A percentile compares a stretch with the other conserved stretches of the same genome.
These are phyloP conservation scores for Oryzias dopingdopingensis DNA, from an alignment of 2,797 vertebrate genomes.

Conservation along the genomic window DNA sequence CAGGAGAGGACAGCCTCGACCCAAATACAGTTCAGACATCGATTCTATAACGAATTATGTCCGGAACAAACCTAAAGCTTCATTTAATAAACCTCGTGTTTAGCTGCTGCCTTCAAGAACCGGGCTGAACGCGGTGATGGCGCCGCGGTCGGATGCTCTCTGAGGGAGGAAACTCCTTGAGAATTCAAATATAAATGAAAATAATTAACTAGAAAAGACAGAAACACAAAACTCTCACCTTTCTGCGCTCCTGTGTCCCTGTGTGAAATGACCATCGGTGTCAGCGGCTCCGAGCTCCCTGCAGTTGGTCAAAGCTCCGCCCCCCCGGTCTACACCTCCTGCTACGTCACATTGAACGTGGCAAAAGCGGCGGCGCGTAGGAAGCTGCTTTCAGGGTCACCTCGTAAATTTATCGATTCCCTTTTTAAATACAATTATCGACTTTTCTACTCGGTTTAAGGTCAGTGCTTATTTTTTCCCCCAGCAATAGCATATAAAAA, in stretches of 20 bases:
- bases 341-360: constrained; percentile 69
- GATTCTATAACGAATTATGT: background rate
- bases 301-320: constrained; percentile 18
- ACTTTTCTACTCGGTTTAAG: too few relatives aligned
- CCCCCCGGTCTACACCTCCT: constrained; percentile 54
- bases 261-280: constrained; percentile 24
- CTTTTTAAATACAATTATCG: background rate
- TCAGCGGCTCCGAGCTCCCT: background rate
- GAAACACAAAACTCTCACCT: constrained; percentile 45
- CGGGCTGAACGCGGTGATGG: constrained; percentile 2
- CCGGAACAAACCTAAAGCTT: background rate
- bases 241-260: background rate
- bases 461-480: too few relatives aligned
- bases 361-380: constrained; percentile 29
- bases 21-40: background rate
- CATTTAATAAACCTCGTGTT: background rate
- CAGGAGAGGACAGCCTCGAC: background rate
- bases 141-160: too few relatives aligned
- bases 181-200: background rate
- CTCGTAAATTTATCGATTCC: constrained; percentile 19
- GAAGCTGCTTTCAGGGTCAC: constrained; percentile 21
- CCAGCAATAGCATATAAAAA: too few relatives aligned
- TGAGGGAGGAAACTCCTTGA: background rate
- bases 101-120: constrained; percentile 3
- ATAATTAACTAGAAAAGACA: background rate